These are phyloP conservation scores for Gryon sp. DNA, from an alignment of 1,140 invertebrate genomes.

Conservation along the genomic window DNA sequence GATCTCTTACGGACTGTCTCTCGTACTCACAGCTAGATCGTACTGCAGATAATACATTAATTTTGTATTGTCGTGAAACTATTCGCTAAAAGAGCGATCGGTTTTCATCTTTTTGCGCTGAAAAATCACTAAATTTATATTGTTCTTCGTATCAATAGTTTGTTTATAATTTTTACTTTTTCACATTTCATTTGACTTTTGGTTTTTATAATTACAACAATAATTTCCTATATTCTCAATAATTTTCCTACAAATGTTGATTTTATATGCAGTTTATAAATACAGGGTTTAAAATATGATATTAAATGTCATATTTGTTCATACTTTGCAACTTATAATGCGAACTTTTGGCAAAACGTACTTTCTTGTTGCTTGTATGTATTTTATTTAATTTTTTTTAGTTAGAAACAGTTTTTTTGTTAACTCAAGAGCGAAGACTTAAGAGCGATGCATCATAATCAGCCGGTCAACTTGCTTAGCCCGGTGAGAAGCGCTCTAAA, in stretches of 20 bases:
- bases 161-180: too few species aligned
- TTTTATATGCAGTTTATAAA: too few species aligned
- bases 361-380: too few species aligned
- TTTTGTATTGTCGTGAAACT: conserved; percentile 75
- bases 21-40: conserved; percentile 70
- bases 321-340: too few species aligned
- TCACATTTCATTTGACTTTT: conserved; percentile 22
- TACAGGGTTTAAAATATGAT: too few species aligned
- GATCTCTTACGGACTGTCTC: conserved; percentile 29
- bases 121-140: conserved; percentile 53
- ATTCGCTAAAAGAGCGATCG: conserved; percentile 68
- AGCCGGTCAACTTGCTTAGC: conserved; percentile 79
- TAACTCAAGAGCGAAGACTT: conserved; percentile 53
- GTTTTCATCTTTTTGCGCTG: conserved; percentile 35
- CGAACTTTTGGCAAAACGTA: too few species aligned
- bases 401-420: conserved; percentile 11
- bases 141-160: conserved; percentile 27
- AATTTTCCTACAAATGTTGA: too few species aligned
- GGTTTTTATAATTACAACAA: too few species aligned
- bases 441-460: conserved; percentile 79
- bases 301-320: too few species aligned
- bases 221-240: too few species aligned
- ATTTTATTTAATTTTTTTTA: conserved; percentile 42
- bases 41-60: conserved; percentile 76
- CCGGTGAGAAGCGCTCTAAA: conserved; percentile 73